phyloP scores from a whole-genome alignment of 2,113 vertebrate genomes.

The Boulengeromyrus knoepffleri region DNA sequence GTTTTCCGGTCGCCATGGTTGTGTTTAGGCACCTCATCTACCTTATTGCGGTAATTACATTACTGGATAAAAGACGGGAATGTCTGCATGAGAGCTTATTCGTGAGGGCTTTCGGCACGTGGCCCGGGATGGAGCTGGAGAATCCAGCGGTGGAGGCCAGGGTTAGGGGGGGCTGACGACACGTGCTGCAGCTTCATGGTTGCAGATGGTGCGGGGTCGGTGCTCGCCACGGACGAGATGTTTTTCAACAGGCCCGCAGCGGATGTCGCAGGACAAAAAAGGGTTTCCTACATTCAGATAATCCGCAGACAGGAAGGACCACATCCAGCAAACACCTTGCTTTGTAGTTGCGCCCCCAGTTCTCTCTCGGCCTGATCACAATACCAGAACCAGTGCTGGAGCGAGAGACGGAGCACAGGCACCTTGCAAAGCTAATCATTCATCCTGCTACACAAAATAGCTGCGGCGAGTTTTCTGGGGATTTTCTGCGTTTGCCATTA shows the following conservation, averaged over 20 bases:
- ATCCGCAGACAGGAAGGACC: background rate
- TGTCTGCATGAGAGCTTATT: background rate
- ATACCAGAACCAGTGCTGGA: background rate
- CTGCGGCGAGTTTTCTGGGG: background rate
- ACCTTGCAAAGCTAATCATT: background rate
- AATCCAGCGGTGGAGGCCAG: background rate
- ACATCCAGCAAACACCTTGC: background rate
- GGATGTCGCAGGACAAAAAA: background rate
- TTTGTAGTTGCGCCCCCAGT: background rate
- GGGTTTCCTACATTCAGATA: background rate
- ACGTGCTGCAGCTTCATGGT: background rate
- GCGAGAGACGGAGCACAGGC: background rate
- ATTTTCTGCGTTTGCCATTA: conserved; percentile 1
- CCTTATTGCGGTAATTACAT: background rate
- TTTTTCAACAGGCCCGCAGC: background rate
- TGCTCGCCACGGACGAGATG: background rate
- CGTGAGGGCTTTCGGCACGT: background rate
- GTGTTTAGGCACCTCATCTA: background rate
- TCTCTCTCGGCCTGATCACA: background rate
- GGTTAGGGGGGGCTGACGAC: background rate
- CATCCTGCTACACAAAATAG: background rate
- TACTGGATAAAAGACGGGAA: background rate
- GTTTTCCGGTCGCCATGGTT: conserved; percentile 3
- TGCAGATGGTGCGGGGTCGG: background rate
- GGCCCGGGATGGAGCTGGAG: background rate